Base-by-base conservation (phyloP, 2,797 vertebrate species). In the Oryzias dopingdopingensis region DNA sequence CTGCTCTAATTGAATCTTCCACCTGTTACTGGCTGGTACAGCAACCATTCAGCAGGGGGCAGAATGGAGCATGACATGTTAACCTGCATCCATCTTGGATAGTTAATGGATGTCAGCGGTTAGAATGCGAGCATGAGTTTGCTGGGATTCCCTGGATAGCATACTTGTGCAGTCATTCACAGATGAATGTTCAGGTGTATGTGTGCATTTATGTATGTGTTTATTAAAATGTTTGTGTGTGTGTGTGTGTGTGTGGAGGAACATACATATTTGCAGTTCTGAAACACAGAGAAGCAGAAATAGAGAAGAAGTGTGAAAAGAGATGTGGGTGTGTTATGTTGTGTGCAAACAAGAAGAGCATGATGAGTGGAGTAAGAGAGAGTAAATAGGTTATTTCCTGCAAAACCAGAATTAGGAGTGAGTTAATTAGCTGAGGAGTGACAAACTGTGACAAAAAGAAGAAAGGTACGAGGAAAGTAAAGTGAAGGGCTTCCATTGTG, bases 401-500 rank as follows among this genome's bases (percentile, higher is more conserved):
- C 89, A 87, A 92, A 93, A 93, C 91, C 84, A 93, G 90, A 92
- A 91, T 90, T 86, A 88, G 85, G 86, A 87, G 88, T 86, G 86
- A 86, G 88, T 92, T 91, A 92, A 90, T 90, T 84, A 79, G 81
- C 62, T 76, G 78, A 79, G 65, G 75, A 83, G 77, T 76, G 81
- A 88, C 72, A 84, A 72, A 77, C 51, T 76, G 74, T 79, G 82
- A 85, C 62, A 80, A 74, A 80, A 37, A 80, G 69, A 69, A 67
- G 73, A 74, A 50, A 80, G 55, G 51, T 67, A 56, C 63, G 66
- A 59, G 42, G 54, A 69, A 63, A 44, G 65, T 76, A 59, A 59
- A 65, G 53, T 49, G 42, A 65, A 59, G 67, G 68, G 51, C 70
- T 86, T 81, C 86, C 70, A 84, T 84, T 87, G 81, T 89, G 82